A percentile compares a stretch with the other conserved stretches of the same genome.
These are phyloP conservation scores for Pseudachorutes palmiensis DNA, from an alignment of 1,140 invertebrate species.

Conservation along the genomic window DNA sequence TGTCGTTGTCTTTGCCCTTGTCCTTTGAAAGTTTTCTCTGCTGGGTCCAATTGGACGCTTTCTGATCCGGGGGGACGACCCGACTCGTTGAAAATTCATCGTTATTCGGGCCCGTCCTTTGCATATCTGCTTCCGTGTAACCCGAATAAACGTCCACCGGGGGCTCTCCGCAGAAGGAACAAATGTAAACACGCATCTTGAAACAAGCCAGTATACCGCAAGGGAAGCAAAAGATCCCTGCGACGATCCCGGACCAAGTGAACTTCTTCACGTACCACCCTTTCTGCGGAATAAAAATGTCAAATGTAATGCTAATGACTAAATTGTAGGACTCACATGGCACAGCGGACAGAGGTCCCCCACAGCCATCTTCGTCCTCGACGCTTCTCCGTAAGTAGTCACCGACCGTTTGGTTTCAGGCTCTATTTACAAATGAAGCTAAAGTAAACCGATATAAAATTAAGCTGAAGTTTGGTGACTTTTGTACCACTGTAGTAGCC, in stretches of 20 bases:
- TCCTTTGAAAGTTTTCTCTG: no score
- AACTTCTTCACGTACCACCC: conserved; percentile 3
- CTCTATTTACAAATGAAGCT: not conserved
- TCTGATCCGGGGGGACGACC: not conserved
- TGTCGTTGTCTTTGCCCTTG: no score
- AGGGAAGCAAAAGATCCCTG: conserved; percentile 11
- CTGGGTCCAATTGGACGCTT: not conserved
- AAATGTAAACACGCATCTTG: not conserved
- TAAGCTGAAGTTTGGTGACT: not conserved
- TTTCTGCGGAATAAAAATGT: conserved; percentile 11
- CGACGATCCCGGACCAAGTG: conserved; percentile 17
- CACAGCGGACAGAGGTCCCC: not conserved
- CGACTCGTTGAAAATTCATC: not conserved
- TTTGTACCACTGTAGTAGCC: not conserved
- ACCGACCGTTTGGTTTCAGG: not conserved
- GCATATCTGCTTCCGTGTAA: not conserved
- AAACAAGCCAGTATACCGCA: conserved; percentile 12
- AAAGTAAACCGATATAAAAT: not conserved
- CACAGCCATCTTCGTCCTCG: not conserved
- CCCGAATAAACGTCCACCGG: not conserved
- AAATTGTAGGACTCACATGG: not conserved
- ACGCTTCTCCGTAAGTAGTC: not conserved
- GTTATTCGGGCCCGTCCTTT: not conserved
- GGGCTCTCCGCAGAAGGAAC: conserved; percentile 5
- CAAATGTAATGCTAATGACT: not conserved